Evolutionary conservation across 1,140 invertebrate species (phyloP).

Genomic region (Philopotamus ludificatus): DNA sequence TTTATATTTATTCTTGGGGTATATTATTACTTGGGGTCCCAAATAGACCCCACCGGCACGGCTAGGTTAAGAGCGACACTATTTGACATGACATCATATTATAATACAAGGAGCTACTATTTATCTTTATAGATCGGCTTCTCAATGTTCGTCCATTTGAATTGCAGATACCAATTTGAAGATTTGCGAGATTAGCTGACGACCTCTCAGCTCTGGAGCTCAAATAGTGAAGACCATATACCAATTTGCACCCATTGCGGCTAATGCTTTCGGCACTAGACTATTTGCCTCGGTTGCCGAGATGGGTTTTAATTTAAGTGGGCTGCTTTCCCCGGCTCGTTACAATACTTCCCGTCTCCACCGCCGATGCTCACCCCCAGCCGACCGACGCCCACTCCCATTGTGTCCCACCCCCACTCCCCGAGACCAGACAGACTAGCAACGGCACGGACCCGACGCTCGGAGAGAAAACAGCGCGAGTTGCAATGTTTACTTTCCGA

Average conservation of each 20-base stretch:
- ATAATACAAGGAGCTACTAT: background rate
- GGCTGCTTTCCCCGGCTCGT: constrained; percentile 11
- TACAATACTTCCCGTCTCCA: constrained; percentile 18
- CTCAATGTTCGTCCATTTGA: background rate
- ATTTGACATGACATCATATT: no score
- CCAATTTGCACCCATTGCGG: constrained; percentile 9
- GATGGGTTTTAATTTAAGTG: constrained; percentile 32
- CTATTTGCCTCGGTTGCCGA: constrained; percentile 5
- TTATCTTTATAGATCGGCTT: background rate
- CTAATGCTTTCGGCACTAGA: background rate
- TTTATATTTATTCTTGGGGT: no score
- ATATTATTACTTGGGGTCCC: no score
- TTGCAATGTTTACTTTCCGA: no score
- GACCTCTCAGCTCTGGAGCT: background rate
- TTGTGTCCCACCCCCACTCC: constrained; percentile 5
- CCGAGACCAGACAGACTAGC: background rate
- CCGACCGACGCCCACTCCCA: no score
- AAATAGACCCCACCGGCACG: no score
- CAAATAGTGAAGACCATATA: background rate
- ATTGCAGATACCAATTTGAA: background rate
- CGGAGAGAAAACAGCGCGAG: no score
- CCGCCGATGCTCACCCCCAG: background rate
- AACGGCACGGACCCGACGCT: no score
- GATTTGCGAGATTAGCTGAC: background rate
- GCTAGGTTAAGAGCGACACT: no score